Percentiles rank a stretch among this genome's conserved stretches.
These are phyloP conservation scores for Campaea margaritaria DNA, from an alignment of 2,888 invertebrate species.

Conservation along the genomic window DNA sequence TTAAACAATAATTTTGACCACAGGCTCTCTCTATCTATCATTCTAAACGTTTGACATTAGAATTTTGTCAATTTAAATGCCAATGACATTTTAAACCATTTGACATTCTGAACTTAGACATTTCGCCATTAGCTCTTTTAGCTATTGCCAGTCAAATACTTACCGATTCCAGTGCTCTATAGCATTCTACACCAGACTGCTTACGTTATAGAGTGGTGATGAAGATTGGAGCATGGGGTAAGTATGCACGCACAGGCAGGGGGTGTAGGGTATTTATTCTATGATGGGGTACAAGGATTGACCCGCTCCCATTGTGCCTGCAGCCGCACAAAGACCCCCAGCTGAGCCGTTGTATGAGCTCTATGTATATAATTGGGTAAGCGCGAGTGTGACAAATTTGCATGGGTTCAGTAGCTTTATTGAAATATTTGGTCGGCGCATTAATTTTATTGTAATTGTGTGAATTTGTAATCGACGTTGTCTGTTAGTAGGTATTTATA, in stretches of 20 bases:
- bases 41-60: too few species aligned
- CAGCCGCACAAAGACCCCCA: conserved; percentile 52
- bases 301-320: conserved; percentile 44
- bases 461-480: too few species aligned
- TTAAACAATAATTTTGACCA: too few species aligned
- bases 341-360: conserved; percentile 42
- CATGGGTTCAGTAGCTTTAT: conserved; percentile 27
- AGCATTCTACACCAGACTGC: conserved; percentile 31
- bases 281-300: conserved; percentile 45
- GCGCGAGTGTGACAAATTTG: background rate
- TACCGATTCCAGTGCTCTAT: conserved; percentile 16
- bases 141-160: background rate
- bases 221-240: conserved; percentile 33
- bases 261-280: too few species aligned
- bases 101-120: too few species aligned
- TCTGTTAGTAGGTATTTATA: background rate
- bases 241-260: too few species aligned
- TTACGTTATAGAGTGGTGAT: conserved; percentile 36
- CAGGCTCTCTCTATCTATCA: too few species aligned
- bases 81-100: too few species aligned
- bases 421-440: too few species aligned
- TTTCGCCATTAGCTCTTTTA: too few species aligned
- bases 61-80: too few species aligned
- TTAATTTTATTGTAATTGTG: too few species aligned
- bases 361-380: conserved; percentile 30